phyloP scores from a whole-genome alignment of 1,140 invertebrate genomes.

The Hestina assimilis region DNA sequence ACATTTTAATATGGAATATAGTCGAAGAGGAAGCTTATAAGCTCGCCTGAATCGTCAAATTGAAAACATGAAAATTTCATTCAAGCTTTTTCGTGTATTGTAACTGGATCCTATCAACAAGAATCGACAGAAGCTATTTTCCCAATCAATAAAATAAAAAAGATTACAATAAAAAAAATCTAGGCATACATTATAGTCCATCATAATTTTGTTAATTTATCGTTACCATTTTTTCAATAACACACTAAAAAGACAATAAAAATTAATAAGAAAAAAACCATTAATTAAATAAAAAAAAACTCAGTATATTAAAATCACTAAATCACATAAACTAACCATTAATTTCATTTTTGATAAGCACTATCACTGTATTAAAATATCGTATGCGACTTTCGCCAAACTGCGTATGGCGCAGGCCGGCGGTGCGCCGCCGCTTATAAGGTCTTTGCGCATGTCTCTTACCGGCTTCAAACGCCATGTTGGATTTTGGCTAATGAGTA shows the following conservation, averaged over 20 bases:
- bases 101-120: too few species aligned
- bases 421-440: slow-evolving; percentile 17
- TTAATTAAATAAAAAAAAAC: too few species aligned
- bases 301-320: slow-evolving; percentile 2
- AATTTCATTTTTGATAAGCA: slow-evolving; percentile 24
- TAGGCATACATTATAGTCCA: too few species aligned
- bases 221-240: neutral
- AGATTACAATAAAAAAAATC: too few species aligned
- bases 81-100: too few species aligned
- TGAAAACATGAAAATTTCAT: too few species aligned
- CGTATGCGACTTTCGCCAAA: neutral
- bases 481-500: neutral
- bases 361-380: slow-evolving; percentile 2
- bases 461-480: slow-evolving; percentile 1
- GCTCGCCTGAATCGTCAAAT: too few species aligned
- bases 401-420: slow-evolving; percentile 21
- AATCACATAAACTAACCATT: slow-evolving; percentile 28
- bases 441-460: neutral
- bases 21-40: too few species aligned
- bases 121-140: too few species aligned
- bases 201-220: too few species aligned
- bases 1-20: too few species aligned
- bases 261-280: neutral
- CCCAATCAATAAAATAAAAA: too few species aligned
- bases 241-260: neutral